phyloP scores from a whole-genome alignment of 2,113 vertebrate genomes.

The pig (Sus scrofa) region DNA sequence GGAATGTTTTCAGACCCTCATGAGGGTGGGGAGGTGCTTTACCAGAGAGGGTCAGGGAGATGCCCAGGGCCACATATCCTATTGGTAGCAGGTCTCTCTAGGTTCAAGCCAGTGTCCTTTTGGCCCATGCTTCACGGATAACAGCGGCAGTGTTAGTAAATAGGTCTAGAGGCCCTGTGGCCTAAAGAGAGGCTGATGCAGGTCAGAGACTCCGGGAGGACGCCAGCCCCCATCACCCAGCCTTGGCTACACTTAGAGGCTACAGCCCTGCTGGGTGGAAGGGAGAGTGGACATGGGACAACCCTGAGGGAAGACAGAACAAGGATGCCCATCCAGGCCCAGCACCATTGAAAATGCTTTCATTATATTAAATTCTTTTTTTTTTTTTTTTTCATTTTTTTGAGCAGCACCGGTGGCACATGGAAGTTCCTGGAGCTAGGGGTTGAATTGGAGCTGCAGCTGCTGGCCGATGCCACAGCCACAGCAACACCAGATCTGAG shows the following conservation, averaged over 20 bases:
- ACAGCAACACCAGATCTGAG: too few relatives aligned
- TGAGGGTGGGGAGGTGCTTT: background rate
- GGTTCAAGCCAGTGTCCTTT: background rate
- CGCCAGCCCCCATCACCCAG: background rate
- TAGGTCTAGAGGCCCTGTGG: background rate
- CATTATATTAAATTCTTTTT: background rate
- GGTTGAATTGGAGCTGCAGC: too few relatives aligned
- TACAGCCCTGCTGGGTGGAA: background rate
- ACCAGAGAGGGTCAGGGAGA: background rate
- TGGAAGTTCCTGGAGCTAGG: too few relatives aligned
- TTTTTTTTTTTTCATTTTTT: too few relatives aligned
- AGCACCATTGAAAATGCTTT: background rate
- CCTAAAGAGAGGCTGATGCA: background rate
- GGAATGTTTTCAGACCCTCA: background rate
- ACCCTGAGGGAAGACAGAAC: background rate
- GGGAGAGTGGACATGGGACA: background rate
- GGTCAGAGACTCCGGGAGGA: background rate
- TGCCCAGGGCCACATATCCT: background rate
- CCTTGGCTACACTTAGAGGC: background rate
- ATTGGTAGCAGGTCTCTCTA: background rate
- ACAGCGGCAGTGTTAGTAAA: background rate
- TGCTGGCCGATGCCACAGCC: too few relatives aligned
- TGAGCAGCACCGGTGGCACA: too few relatives aligned
- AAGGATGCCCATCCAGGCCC: background rate
- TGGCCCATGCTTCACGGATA: background rate